Conservation (phyloP, 2,888 invertebrate genomes). For the Oegoconia quadripuncta region DNA sequence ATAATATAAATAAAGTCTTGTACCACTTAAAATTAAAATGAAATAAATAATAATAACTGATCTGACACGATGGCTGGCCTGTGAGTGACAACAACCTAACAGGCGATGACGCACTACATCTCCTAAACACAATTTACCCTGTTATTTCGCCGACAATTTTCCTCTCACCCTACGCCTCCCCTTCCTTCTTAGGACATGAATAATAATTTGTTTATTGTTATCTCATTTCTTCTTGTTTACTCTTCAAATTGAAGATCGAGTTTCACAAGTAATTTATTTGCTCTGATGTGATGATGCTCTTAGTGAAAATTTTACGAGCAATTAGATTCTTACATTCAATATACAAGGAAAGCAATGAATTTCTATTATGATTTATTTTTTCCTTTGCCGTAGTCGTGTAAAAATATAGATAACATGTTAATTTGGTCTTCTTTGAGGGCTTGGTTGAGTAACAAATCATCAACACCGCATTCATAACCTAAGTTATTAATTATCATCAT, state of each 20-base stretch:
- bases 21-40: no score
- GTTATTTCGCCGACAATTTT: constrained; percentile 44
- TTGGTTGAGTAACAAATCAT: no score
- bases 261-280: constrained; percentile 43
- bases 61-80: constrained; percentile 13
- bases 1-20: no score
- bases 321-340: constrained; percentile 10
- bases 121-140: constrained; percentile 41
- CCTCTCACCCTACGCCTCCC: constrained; percentile 34
- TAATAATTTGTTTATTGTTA: constrained; percentile 60
- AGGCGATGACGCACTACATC: constrained; percentile 14
- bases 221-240: constrained; percentile 44
- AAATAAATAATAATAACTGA: constrained; percentile 27
- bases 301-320: constrained; percentile 24
- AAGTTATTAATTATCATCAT: no score
- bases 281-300: constrained; percentile 24
- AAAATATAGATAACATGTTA: no score
- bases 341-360: background rate
- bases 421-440: no score
- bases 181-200: constrained; percentile 42
- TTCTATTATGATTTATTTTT: constrained; percentile 1
- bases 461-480: no score
- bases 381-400: no score
- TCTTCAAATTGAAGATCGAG: constrained; percentile 34
- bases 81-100: constrained; percentile 19